Conservation (phyloP, 2,888 invertebrate genomes). For the Sabellastarte sp. region DNA sequence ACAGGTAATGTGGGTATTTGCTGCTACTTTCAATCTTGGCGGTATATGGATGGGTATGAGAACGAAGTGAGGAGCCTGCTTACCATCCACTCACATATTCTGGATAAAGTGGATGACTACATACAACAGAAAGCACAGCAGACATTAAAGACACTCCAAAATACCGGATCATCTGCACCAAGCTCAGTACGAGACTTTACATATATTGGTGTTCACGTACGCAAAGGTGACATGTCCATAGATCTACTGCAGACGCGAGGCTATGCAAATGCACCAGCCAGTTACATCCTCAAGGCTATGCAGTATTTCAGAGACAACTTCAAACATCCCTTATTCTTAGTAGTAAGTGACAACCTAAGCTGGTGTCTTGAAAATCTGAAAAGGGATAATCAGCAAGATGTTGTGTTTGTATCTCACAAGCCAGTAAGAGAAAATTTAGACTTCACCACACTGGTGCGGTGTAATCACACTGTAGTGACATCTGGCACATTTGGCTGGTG, state of each 20-base stretch:
- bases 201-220: conserved; percentile 14
- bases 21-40: no score
- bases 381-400: neutral
- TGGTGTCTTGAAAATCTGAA: conserved; percentile 5
- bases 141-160: no score
- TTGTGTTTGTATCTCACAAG: neutral
- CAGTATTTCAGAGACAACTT: conserved; percentile 1
- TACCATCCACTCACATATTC: no score
- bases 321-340: neutral
- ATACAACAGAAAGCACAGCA: no score
- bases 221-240: conserved; percentile 6
- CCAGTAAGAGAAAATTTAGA: conserved; percentile 1
- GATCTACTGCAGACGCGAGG: neutral
- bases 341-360: conserved; percentile 5
- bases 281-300: conserved; percentile 3
- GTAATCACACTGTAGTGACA: conserved; percentile 12
- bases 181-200: no score
- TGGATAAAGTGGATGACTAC: no score
- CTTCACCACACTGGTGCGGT: conserved; percentile 9
- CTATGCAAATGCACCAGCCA: neutral
- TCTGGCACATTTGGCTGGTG: conserved; percentile 18
- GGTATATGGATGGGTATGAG: no score
- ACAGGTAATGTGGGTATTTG: no score
- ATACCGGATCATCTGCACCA: no score
- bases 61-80: no score